These are phyloP conservation scores for Schizotus pectinicornis DNA, from an alignment of 2,888 invertebrate genomes.

Conservation along the genomic window DNA sequence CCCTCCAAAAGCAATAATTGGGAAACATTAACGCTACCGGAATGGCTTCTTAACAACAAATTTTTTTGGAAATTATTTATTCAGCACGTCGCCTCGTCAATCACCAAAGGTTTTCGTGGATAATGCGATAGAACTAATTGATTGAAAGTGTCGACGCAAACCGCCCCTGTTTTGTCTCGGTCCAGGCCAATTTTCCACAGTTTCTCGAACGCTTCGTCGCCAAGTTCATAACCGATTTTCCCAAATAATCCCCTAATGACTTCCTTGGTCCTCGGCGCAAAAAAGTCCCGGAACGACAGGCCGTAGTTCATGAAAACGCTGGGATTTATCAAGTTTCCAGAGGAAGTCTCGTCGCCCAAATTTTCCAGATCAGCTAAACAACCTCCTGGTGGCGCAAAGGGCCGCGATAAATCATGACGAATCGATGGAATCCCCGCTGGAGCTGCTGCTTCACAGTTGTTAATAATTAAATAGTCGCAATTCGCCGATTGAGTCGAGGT, in stretches of 20 bases:
- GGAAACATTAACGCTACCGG: not conserved
- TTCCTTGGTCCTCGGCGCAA: constrained; percentile 49
- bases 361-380: constrained; percentile 48
- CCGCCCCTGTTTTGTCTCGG: constrained; percentile 61
- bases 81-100: constrained; percentile 37
- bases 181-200: constrained; percentile 63
- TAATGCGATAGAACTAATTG: constrained; percentile 44
- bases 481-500: constrained; percentile 46
- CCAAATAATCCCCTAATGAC: constrained; percentile 61
- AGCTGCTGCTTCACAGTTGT: constrained; percentile 42
- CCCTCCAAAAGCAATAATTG: not conserved
- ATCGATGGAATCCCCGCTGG: constrained; percentile 48
- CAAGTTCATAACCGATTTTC: constrained; percentile 61
- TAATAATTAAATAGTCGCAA: constrained; percentile 48
- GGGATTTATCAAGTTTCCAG: constrained; percentile 55
- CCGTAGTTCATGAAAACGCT: constrained; percentile 57
- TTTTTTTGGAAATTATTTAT: not conserved
- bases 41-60: no score
- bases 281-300: constrained; percentile 56
- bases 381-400: constrained; percentile 42
- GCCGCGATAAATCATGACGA: constrained; percentile 44
- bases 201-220: constrained; percentile 59
- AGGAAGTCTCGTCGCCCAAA: constrained; percentile 51
- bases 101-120: constrained; percentile 35
- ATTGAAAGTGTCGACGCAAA: constrained; percentile 64